Base-by-base conservation (phyloP, 2,113 vertebrate species). In the Motacilla alba region DNA sequence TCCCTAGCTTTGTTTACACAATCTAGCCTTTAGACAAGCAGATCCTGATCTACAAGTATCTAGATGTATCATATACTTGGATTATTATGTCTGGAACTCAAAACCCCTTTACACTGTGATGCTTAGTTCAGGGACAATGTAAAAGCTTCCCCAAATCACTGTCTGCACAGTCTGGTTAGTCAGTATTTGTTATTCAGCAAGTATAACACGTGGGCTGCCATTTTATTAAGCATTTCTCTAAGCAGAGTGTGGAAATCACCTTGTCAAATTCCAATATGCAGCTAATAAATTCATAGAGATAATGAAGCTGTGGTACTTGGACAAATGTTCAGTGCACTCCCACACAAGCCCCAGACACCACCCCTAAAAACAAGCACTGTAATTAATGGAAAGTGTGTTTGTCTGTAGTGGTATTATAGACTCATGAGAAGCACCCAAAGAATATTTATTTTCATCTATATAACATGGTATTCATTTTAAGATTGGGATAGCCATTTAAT, bases 21-120 rank as follows among this genome's bases (percentile, higher is more conserved):
- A 5, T 16, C 7, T 24, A 87, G 55, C 58, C 64, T 96, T 88
- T 86, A 93, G 64, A 87, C 79, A 93, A 95, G 85, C 28, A 96
- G 95, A 96, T 83, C 56, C 75, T 88, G 81, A 83, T 87, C 83
- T 78, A 81, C 31, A 26, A n/a, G 49, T 39, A 92, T 49, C 82
- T 87, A 35, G 31, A 85, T 95, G 70, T 93, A 86, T 96, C 76
- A 39, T 89, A 89, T 14, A 84, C 50, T 78, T 79, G 76, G 97
- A 97, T 98, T 98, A 96, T 96, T 90, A 74, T 97, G 98, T 98
- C 98, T 98, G 95, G 91, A 97, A 97, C 93, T 97, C 31, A 47
- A 98, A 97, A 96, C 63, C 87, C 37, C 50, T 93, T 47, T 90
- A 86, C 41, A 64, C 87, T 78, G 60, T 81, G 95, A 93, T 96